phyloP scores from a whole-genome alignment of 2,113 vertebrate genomes.

The Saguinus imperator region DNA sequence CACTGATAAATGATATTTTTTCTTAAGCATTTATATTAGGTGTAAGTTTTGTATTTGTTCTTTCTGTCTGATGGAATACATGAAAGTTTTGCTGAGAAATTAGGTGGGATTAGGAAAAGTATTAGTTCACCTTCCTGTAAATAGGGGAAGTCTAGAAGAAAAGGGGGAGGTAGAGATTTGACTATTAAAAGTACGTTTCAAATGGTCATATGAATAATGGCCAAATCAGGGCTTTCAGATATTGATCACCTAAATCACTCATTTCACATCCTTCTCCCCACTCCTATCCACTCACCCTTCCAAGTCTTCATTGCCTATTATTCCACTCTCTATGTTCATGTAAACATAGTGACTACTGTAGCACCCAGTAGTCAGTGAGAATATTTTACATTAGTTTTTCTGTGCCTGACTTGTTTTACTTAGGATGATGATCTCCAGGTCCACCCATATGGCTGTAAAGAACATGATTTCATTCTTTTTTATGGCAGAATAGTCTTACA shows the following conservation, averaged over 20 bases:
- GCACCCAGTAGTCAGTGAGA: neutral
- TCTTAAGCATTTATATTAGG: constrained; percentile 36
- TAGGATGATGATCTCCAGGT: neutral
- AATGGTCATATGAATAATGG: neutral
- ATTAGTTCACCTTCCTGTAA: constrained; percentile 18
- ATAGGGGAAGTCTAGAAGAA: neutral
- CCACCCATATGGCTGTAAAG: neutral
- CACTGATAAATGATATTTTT: neutral
- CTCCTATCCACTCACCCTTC: neutral
- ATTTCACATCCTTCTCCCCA: neutral
- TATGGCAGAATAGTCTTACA: neutral
- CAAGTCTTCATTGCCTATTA: neutral
- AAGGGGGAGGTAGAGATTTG: neutral
- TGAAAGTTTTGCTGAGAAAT: constrained; percentile 16
- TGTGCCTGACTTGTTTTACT: neutral
- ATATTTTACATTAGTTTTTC: neutral
- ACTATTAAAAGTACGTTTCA: neutral
- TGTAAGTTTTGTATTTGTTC: constrained; percentile 27
- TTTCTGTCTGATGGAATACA: constrained; percentile 17
- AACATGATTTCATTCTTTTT: neutral
- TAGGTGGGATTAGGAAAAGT: constrained; percentile 6
- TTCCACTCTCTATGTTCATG: neutral
- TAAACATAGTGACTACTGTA: neutral
- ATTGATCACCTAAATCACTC: neutral
- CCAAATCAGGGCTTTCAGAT: neutral